Conservation (phyloP, 2,797 vertebrate genomes). For the Chelonia mydas region DNA sequence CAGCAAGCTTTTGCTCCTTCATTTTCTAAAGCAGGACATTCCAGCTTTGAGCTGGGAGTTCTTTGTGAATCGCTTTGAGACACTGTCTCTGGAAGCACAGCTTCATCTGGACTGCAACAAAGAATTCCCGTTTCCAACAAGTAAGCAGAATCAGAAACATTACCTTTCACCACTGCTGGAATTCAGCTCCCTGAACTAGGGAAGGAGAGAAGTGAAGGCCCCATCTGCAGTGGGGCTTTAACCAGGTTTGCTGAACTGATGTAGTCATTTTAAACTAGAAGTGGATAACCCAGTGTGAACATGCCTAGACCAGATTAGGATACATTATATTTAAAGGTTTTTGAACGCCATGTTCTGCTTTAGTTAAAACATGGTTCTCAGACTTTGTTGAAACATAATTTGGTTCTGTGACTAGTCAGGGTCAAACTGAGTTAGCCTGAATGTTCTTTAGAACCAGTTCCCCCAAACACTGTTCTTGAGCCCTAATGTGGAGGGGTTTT, state of each 20-base stretch:
- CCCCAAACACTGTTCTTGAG: background rate
- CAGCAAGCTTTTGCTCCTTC: slow-evolving; percentile 96
- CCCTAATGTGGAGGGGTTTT: rapidly evolving
- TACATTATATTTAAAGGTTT: background rate
- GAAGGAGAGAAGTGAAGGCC: background rate
- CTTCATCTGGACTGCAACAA: slow-evolving; percentile 99
- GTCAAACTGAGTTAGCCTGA: background rate
- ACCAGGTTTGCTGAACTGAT: background rate
- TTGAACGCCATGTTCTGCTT: background rate
- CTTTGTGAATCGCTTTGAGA: slow-evolving; percentile 99
- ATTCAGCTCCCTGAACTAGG: slow-evolving; percentile 7
- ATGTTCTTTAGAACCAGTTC: background rate
- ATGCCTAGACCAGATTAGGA: background rate
- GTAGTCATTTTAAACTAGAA: background rate
- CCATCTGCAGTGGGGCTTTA: background rate
- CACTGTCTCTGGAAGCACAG: slow-evolving; percentile 96
- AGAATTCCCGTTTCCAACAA: slow-evolving; percentile 98
- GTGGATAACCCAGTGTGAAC: background rate
- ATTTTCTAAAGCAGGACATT: slow-evolving; percentile 95
- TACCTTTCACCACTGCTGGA: slow-evolving; percentile 27
- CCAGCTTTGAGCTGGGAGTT: slow-evolving; percentile 99
- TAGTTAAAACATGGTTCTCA: background rate
- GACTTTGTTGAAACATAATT: background rate
- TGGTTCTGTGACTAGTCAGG: background rate
- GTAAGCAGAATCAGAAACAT: slow-evolving; percentile 81